phyloP scores from a whole-genome alignment of 2,113 vertebrate species.

The Crotophaga sulcirostris region DNA sequence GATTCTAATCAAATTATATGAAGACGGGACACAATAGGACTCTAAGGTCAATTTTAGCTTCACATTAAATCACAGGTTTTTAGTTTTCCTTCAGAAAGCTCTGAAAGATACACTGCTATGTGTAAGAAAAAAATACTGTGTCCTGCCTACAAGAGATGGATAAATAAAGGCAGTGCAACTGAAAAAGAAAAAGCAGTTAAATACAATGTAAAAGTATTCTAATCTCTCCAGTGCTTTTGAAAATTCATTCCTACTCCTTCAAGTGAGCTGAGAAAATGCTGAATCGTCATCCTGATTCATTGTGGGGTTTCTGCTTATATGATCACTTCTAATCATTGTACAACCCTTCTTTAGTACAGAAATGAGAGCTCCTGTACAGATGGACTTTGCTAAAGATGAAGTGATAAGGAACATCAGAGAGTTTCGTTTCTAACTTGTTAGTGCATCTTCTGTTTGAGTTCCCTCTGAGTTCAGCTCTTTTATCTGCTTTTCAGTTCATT shows the following conservation, averaged over 20 bases:
- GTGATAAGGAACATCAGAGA: conserved; percentile 15
- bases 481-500: not conserved
- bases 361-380: conserved; percentile 12
- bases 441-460: not conserved
- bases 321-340: conserved; percentile 20
- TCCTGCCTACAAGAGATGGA: not conserved
- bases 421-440: not conserved
- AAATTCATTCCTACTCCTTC: not conserved
- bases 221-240: not conserved
- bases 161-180: not conserved
- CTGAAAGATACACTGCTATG: not conserved
- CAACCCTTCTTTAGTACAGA: not conserved
- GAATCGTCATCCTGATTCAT: not conserved
- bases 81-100: not conserved
- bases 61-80: not conserved
- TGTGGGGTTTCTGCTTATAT: not conserved
- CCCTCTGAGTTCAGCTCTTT: conserved; percentile 7
- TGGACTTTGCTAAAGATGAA: conserved; percentile 43
- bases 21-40: not conserved
- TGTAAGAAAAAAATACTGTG: not conserved
- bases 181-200: not conserved
- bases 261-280: conserved; percentile 22
- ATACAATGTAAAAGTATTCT: not conserved
- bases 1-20: not conserved
- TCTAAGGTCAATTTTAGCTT: not conserved